Conservation (phyloP, 1,140 invertebrate genomes). For the Euwallacea fornicatus region DNA sequence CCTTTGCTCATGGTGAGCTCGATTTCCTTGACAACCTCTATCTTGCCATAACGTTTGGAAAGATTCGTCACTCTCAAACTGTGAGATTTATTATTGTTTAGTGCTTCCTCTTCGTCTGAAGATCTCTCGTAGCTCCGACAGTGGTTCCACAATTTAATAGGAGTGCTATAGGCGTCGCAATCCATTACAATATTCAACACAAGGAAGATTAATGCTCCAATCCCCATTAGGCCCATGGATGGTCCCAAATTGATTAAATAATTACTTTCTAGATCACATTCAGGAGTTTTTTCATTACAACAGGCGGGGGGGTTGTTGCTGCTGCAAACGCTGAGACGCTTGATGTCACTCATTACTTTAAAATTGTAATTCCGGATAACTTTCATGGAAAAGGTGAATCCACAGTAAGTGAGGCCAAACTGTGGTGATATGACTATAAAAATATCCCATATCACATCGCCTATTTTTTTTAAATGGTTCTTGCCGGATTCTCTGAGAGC, state of each 20-base stretch:
- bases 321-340: background rate
- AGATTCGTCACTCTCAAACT: too few species aligned
- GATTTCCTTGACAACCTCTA: slow-evolving; percentile 22
- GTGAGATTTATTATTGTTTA: too few species aligned
- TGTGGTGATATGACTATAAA: slow-evolving; percentile 29
- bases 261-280: background rate
- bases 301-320: background rate
- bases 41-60: slow-evolving; percentile 6
- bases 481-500: slow-evolving; percentile 37
- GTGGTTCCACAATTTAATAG: too few species aligned
- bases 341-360: slow-evolving; percentile 12
- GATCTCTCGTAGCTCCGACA: too few species aligned
- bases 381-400: slow-evolving; percentile 41
- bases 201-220: background rate
- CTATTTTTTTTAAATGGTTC: too few species aligned
- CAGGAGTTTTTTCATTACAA: background rate
- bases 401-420: slow-evolving; percentile 38
- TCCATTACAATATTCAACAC: background rate
- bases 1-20: slow-evolving; percentile 54
- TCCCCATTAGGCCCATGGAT: background rate
- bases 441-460: too few species aligned
- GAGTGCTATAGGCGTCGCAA: background rate
- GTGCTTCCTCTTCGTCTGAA: too few species aligned
- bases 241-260: background rate
- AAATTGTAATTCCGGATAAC: slow-evolving; percentile 44